Evolutionary conservation across 2,888 invertebrate genomes (phyloP).

Genomic region (Pinctada fucata): DNA sequence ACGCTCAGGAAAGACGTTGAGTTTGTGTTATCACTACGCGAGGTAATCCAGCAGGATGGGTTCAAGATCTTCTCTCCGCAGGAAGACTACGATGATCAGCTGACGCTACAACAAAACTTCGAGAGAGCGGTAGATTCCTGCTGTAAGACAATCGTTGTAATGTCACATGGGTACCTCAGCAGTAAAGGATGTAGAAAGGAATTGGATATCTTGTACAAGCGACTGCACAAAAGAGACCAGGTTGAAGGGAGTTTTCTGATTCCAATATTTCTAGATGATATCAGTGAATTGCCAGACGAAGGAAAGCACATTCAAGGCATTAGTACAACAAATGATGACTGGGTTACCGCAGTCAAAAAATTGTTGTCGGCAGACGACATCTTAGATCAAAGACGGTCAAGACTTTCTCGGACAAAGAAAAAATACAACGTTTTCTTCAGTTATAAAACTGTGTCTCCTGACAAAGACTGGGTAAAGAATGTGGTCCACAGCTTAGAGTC

Average conservation of each 20-base stretch:
- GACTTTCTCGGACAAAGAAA: constrained; percentile 7
- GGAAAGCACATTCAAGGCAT: not conserved
- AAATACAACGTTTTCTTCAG: constrained; percentile 29
- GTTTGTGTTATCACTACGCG: not conserved
- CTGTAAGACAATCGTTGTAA: not conserved
- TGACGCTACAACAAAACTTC: not conserved
- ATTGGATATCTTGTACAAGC: not conserved
- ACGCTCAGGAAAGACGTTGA: not conserved
- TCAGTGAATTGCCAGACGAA: constrained; percentile 12
- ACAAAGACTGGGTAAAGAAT: constrained; percentile 32
- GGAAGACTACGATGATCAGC: constrained; percentile 6
- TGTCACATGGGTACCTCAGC: not conserved
- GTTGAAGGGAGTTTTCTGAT: not conserved
- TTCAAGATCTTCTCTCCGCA: not conserved
- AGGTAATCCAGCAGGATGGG: not conserved
- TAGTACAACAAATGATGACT: not conserved
- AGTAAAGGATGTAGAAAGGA: constrained; percentile 19
- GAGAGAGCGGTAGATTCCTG: constrained; percentile 10
- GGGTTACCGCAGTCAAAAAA: not conserved
- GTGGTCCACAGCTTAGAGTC: constrained; percentile 13
- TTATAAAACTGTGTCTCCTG: constrained; percentile 18
- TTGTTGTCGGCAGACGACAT: not conserved
- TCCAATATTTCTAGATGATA: constrained; percentile 4
- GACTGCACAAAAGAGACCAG: not conserved
- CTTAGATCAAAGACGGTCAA: not conserved